phyloP scores from a whole-genome alignment of 1,140 invertebrate species.

The Drosophila dunni region DNA sequence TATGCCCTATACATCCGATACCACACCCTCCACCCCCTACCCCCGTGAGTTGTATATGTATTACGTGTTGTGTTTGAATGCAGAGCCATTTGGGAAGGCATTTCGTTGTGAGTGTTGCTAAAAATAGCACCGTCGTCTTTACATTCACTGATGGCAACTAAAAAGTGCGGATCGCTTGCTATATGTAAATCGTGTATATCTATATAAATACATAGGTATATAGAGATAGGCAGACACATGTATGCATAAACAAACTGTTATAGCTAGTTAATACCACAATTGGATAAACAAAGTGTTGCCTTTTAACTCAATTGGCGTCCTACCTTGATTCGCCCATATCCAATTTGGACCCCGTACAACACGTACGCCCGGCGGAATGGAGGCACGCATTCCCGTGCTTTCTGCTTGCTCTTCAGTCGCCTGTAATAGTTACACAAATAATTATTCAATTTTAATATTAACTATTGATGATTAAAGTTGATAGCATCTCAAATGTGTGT shows the following conservation, averaged over 20 bases:
- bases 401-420: slow-evolving; percentile 35
- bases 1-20: neutral
- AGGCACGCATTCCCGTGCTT: slow-evolving; percentile 70
- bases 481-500: slow-evolving; percentile 31
- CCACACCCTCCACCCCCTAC: slow-evolving; percentile 6
- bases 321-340: slow-evolving; percentile 91
- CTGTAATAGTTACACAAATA: slow-evolving; percentile 18
- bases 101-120: slow-evolving; percentile 70
- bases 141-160: slow-evolving; percentile 51
- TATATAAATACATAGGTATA: slow-evolving; percentile 24
- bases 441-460: slow-evolving; percentile 19
- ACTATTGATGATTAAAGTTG: neutral
- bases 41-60: slow-evolving; percentile 20
- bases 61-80: slow-evolving; percentile 26
- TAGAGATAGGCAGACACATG: slow-evolving; percentile 6
- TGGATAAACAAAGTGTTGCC: slow-evolving; percentile 59
- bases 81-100: slow-evolving; percentile 58
- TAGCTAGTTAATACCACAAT: slow-evolving; percentile 65
- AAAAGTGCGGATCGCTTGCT: slow-evolving; percentile 39
- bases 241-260: slow-evolving; percentile 53
- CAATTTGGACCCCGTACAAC: slow-evolving; percentile 93
- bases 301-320: slow-evolving; percentile 27
- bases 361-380: slow-evolving; percentile 87
- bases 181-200: slow-evolving; percentile 31
- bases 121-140: slow-evolving; percentile 75